Base-by-base conservation (phyloP, 2,113 vertebrate genomes). In the Crotalus horridus region DNA sequence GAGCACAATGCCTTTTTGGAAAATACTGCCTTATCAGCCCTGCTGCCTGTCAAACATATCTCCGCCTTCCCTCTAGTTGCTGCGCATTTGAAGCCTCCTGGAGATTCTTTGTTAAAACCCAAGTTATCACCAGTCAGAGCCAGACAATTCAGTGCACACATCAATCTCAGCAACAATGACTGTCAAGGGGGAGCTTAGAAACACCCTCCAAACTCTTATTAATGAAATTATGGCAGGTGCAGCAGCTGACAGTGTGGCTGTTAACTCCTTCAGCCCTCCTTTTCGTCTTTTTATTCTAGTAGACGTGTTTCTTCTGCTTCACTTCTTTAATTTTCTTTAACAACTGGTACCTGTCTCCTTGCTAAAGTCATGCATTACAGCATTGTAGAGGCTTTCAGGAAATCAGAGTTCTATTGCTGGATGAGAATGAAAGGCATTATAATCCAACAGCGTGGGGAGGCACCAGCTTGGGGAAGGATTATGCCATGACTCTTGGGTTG, bases 91-190 rank as follows among this genome's bases (percentile, higher is more conserved):
- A 93, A 89, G 88, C 92, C 88, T 59, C 54, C 29, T 93, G 88
- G 88, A 56, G 46, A n/a, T 51, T 85, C 92, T 89, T 93, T 61
- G 85, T 85, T 91, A 53, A 53, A 61, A 58, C 53, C 81, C 61
- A 85, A 58, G 91, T 93, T 85, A 93, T 93, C 92, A 85, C 92
- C 11, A 58, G 54, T 89, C 54, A 59, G 88, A 59, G 92, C 88
- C 54, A 85, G 54, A 85, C 55, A 85, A 89, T 85, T 93, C 69
- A 20, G 20, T 53, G 55, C 29, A 33, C 17, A 12, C 64, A 51
- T 59, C 93, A 85, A 58, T 93, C 90, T 93, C 48, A 21, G 53
- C 39, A 55, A 91, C 93, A 91, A 85, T 59, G 43, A 88, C 74
- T 91, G 61, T 88, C 90, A 88, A 56, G 43, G 93, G 91, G 64